Conservation (phyloP, 1,140 invertebrate species). For the Sipha flava region DNA sequence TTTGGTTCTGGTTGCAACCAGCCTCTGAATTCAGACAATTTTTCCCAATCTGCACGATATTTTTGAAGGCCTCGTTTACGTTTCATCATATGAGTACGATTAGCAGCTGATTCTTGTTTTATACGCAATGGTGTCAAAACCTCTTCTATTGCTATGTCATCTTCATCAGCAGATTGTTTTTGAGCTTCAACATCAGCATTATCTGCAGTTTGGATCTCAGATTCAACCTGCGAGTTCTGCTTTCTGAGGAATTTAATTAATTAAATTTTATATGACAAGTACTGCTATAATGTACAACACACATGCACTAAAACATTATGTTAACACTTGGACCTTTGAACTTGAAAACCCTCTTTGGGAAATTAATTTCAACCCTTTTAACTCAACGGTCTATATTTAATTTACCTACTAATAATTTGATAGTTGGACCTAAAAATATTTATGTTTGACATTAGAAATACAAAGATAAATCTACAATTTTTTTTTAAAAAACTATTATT, state of each 20-base stretch:
- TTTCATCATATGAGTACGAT: slow-evolving; percentile 29
- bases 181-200: neutral
- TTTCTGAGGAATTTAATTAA: slow-evolving; percentile 31
- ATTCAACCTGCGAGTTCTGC: neutral
- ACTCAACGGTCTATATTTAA: neutral
- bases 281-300: slow-evolving; percentile 22
- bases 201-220: neutral
- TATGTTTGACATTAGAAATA: neutral
- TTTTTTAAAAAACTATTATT: neutral
- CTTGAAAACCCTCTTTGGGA: slow-evolving; percentile 10
- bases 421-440: neutral
- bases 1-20: slow-evolving; percentile 34
- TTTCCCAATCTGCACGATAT: slow-evolving; percentile 37
- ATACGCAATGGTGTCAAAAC: slow-evolving; percentile 20
- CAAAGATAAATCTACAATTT: neutral
- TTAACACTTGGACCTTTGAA: slow-evolving; percentile 32
- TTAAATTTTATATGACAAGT: slow-evolving; percentile 17
- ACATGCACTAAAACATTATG: slow-evolving; percentile 32
- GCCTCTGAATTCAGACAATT: slow-evolving; percentile 33
- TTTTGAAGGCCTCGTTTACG: slow-evolving; percentile 35
- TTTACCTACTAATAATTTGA: neutral
- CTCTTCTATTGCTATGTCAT: slow-evolving; percentile 29
- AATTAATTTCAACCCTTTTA: neutral
- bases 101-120: slow-evolving; percentile 24
- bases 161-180: slow-evolving; percentile 21